phyloP scores from a whole-genome alignment of 1,140 invertebrate genomes.

The Varroa destructor region DNA sequence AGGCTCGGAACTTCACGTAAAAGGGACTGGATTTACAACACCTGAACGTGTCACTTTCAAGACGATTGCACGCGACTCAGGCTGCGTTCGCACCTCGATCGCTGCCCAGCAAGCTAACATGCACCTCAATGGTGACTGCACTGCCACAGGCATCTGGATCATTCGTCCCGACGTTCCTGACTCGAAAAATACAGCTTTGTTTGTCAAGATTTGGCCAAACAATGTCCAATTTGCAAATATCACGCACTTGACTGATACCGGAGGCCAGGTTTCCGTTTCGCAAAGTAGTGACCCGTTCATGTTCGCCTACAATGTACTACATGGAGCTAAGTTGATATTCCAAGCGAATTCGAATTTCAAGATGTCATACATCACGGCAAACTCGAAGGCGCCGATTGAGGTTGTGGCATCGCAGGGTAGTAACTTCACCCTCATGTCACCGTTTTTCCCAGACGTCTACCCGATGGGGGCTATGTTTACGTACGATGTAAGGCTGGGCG shows the following conservation, averaged over 20 bases:
- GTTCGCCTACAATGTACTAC: background rate
- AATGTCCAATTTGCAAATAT: background rate
- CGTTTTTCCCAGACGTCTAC: constrained; percentile 8
- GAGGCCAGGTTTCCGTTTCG: background rate
- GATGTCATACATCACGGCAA: constrained; percentile 1
- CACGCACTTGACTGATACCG: background rate
- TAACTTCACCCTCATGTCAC: constrained; percentile 22
- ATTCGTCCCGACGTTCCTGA: constrained; percentile 6
- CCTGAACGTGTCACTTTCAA: background rate
- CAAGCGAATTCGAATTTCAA: background rate
- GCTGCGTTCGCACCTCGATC: background rate
- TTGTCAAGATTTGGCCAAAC: constrained; percentile 4
- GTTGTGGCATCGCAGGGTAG: background rate
- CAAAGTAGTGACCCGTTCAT: constrained; percentile 6
- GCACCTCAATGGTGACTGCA: background rate
- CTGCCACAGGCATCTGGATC: background rate
- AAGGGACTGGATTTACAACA: background rate
- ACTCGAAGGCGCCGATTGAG: background rate
- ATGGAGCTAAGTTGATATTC: background rate
- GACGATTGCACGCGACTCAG: background rate
- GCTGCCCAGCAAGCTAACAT: background rate
- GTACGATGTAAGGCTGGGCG: background rate
- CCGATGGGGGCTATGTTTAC: background rate
- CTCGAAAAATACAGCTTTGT: background rate
- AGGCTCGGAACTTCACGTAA: background rate